Percentiles rank a stretch among this genome's conserved stretches.
Conservation (phyloP, 2,797 vertebrate genomes). For the Bradypodion ventrale region DNA sequence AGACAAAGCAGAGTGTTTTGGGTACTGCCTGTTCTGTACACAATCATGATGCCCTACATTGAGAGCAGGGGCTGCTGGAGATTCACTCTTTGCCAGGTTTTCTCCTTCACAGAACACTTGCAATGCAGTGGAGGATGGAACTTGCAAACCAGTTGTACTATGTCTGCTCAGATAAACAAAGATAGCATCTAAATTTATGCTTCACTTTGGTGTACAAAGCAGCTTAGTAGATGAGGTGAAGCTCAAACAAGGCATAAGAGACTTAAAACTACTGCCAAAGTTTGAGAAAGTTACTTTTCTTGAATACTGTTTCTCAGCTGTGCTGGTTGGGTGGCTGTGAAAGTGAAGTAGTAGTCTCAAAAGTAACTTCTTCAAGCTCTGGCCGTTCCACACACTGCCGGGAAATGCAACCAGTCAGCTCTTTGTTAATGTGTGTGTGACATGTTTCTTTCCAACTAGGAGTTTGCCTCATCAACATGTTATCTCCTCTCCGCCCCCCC, state of each 20-base stretch:
- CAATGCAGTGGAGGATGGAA: background rate
- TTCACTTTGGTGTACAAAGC: background rate
- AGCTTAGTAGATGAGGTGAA: background rate
- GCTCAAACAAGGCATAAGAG: too few species aligned
- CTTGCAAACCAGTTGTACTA: background rate
- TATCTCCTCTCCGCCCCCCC: too few species aligned
- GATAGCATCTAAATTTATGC: background rate
- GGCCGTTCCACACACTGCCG: background rate
- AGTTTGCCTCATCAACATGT: background rate
- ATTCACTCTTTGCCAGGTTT: background rate
- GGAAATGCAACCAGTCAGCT: background rate
- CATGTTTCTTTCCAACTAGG: background rate
- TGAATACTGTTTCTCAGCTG: background rate
- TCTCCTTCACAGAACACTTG: background rate
- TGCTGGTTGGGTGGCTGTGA: background rate
- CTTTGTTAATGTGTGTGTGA: background rate
- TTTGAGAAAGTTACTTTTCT: background rate
- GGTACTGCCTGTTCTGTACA: constrained; percentile 3
- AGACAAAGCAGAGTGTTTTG: constrained; percentile 13
- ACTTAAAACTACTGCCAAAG: background rate
- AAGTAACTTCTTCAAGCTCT: background rate
- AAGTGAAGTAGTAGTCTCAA: background rate
- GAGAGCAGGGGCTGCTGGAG: background rate
- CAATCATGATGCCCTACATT: background rate
- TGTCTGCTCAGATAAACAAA: constrained; percentile 19